A percentile compares a stretch with the other conserved stretches of the same genome.
Conservation (phyloP, 2,888 invertebrate species). For the Tenthredo notha region DNA sequence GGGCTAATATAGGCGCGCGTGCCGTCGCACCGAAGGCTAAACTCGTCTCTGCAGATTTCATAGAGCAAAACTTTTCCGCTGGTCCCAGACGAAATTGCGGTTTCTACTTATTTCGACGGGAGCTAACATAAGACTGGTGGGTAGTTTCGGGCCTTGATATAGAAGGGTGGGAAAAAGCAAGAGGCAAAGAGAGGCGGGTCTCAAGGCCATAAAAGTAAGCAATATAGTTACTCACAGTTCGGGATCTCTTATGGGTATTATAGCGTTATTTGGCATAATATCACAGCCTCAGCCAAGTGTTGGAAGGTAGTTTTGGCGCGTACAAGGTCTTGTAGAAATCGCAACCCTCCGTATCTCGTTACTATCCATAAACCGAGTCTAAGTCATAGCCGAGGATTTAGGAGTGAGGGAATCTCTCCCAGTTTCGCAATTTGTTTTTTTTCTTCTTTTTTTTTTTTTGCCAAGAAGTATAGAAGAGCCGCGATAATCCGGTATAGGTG, state of each 20-base stretch:
- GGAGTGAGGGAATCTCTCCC: not conserved
- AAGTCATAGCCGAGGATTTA: not conserved
- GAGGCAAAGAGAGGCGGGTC: not conserved
- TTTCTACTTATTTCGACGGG: conserved; percentile 21
- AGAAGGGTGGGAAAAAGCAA: not conserved
- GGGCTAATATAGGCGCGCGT: conserved; percentile 36
- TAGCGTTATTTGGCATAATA: conserved; percentile 61
- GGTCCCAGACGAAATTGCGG: conserved; percentile 10
- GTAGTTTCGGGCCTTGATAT: not conserved
- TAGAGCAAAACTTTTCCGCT: not conserved
- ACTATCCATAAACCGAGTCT: conserved; percentile 59
- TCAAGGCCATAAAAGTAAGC: conserved; percentile 48
- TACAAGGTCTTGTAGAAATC: conserved; percentile 60
- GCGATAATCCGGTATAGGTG: not conserved
- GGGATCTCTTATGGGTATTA: conserved; percentile 56
- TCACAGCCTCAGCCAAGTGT: conserved; percentile 55
- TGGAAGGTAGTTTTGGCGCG: conserved; percentile 53
- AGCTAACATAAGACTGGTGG: conserved; percentile 16
- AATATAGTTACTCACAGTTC: conserved; percentile 56
- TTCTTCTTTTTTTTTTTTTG: not conserved
- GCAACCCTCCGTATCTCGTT: conserved; percentile 60
- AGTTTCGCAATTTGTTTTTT: not conserved
- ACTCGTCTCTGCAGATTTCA: not conserved
- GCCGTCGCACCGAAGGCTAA: not conserved
- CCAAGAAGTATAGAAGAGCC: not conserved